Evolutionary conservation across 2,888 invertebrate genomes (phyloP).

Genomic region (Oligia fasciuncula): DNA sequence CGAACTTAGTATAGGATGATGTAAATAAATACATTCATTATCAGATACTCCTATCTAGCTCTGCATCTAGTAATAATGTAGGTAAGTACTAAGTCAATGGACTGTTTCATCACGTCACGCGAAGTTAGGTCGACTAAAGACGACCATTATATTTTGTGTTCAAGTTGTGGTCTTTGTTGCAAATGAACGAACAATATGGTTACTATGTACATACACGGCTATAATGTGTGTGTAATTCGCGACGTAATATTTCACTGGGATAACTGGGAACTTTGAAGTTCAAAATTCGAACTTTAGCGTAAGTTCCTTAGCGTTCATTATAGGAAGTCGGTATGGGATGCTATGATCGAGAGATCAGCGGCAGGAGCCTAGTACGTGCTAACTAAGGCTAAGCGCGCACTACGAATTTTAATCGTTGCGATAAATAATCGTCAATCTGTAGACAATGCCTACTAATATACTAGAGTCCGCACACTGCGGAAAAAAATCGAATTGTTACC

Average conservation of each 20-base stretch:
- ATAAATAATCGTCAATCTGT: too few species aligned
- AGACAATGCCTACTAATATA: too few species aligned
- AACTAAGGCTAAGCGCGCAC: background rate
- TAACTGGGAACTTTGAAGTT: background rate
- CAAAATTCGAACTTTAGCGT: background rate
- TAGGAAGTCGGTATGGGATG: background rate
- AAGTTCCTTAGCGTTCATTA: background rate
- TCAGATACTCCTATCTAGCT: background rate
- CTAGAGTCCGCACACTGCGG: too few species aligned
- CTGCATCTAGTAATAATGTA: conserved; percentile 5
- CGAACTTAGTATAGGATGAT: background rate
- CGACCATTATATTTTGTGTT: conserved; percentile 12
- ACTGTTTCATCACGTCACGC: conserved; percentile 32
- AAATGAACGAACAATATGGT: conserved; percentile 18
- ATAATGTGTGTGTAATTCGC: background rate
- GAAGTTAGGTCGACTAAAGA: conserved; percentile 14
- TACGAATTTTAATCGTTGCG: too few species aligned
- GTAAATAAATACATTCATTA: conserved; percentile 17
- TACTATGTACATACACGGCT: background rate
- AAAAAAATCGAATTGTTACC: too few species aligned
- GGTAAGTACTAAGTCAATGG: conserved; percentile 23
- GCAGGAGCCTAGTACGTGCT: background rate
- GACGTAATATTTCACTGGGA: too few species aligned
- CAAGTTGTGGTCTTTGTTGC: background rate
- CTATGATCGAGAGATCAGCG: background rate